These are phyloP conservation scores for Corythornis madagascariensis DNA, from an alignment of 2,113 vertebrate genomes.

Conservation along the genomic window DNA sequence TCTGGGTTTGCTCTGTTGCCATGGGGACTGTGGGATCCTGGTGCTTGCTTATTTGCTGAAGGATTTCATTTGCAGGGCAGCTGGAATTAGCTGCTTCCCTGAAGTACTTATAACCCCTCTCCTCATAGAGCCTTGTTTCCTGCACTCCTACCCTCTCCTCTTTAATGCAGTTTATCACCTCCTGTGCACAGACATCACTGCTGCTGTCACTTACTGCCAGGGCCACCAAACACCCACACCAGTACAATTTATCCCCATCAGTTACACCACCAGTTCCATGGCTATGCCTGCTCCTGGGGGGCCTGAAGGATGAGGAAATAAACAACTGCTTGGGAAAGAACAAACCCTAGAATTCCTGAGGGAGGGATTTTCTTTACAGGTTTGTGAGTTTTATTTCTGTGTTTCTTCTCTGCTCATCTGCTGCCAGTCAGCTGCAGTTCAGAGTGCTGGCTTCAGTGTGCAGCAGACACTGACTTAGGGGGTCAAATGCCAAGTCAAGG, in stretches of 20 bases:
- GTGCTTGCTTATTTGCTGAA: conserved; percentile 6
- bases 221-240: not conserved
- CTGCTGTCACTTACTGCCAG: not conserved
- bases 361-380: not conserved
- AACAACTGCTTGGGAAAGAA: not conserved
- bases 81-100: not conserved
- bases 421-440: not conserved
- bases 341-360: not conserved
- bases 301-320: not conserved
- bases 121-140: not conserved
- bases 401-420: not conserved
- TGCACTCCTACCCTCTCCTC: not conserved
- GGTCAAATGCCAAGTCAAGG: not conserved
- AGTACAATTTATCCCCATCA: not conserved
- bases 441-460: not conserved
- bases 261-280: not conserved
- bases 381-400: not conserved
- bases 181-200: not conserved
- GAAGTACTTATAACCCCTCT: not conserved
- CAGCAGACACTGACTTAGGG: not conserved
- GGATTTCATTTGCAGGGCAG: not conserved
- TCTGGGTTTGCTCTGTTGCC: conserved; percentile 33
- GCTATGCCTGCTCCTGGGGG: not conserved
- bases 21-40: conserved; percentile 33
- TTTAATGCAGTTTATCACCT: not conserved